Percentiles rank a stretch among this genome's conserved stretches.
Conservation (phyloP, 1,140 invertebrate species). For the Lutraria rhynchaena region DNA sequence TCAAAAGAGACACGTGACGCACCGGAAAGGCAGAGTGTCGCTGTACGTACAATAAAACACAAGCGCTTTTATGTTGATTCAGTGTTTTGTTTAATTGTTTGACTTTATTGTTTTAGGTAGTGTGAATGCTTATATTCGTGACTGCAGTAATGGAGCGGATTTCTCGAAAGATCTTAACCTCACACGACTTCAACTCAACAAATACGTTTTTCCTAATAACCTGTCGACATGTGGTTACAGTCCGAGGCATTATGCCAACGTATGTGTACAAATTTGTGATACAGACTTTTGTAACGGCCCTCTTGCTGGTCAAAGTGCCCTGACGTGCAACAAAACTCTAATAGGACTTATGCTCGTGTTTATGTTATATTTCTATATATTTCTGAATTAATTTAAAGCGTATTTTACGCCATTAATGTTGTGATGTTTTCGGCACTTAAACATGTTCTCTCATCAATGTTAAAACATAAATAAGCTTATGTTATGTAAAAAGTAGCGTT, state of each 20-base stretch:
- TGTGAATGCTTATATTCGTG: slow-evolving; percentile 36
- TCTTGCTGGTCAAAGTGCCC: not conserved
- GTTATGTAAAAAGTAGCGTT: too few relatives aligned
- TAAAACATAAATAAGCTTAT: too few relatives aligned
- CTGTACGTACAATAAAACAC: not conserved
- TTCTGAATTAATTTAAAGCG: too few relatives aligned
- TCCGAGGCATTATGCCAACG: slow-evolving; percentile 15
- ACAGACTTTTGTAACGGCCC: slow-evolving; percentile 52
- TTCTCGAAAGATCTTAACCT: slow-evolving; percentile 38
- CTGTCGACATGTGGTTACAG: slow-evolving; percentile 44
- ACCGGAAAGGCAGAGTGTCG: not conserved
- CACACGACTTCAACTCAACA: not conserved
- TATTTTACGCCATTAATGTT: too few relatives aligned
- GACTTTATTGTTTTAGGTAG: slow-evolving; percentile 26
- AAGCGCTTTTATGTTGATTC: not conserved
- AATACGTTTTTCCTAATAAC: slow-evolving; percentile 18
- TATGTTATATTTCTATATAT: too few relatives aligned
- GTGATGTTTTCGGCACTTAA: too few relatives aligned
- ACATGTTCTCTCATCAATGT: too few relatives aligned
- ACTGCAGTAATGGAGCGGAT: slow-evolving; percentile 43
- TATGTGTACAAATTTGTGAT: slow-evolving; percentile 44
- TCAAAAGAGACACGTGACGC: not conserved
- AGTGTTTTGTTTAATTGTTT: too few relatives aligned
- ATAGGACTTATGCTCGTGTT: too few relatives aligned
- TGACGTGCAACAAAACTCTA: not conserved